Base-by-base conservation (phyloP, 2,888 invertebrate species). In the Tinea trinotella region DNA sequence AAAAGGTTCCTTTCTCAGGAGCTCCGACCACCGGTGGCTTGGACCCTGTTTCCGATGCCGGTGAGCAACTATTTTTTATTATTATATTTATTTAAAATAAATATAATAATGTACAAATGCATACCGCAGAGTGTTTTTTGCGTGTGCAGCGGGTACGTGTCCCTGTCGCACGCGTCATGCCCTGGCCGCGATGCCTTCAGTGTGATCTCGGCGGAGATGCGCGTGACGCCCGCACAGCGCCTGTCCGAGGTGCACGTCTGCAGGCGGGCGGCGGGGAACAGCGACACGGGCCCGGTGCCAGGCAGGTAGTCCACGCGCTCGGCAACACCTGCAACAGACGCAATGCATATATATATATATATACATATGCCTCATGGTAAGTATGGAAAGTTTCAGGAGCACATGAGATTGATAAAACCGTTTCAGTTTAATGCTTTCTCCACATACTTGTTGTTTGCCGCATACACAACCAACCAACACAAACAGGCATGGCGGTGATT, bases 161-260 rank as follows among this genome's bases (percentile, higher is more conserved):
- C 98, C 3, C 98, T 87, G 75, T 98, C 98, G 85, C 99, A 99
- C 54, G 77, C 17, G 46, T 95, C 97, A 72, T 96, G 95, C 60
- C 97, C 98, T 58, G 97, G 97, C 73, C 98, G 95, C 55, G 93
- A 91, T 10, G 94, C 93, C 56, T 90, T 89, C 60, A 95, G 84
- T 15, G 90, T 88, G 52, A 95, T 83, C n/a, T 88, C 87, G 2
- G 89, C 86, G 60, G 88, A 81, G 59, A 87, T 82, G 76, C 85
- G 76, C 85, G 68, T 71, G 84, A 96, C 89, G 66, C 70, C 93
- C 82, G 64, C 95, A 90, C 66, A 94, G 89, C 84, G 94, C 93
- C 56, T 96, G 96, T 62, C 97, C 84, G 86, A 98, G 91, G 87
- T 97, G 95, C 66, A 98, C 92, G 87, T 96, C 92, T 68, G 96